Evolutionary conservation across 2,113 vertebrate genomes (phyloP).

Genomic region (Thinocorus orbignyianus): DNA sequence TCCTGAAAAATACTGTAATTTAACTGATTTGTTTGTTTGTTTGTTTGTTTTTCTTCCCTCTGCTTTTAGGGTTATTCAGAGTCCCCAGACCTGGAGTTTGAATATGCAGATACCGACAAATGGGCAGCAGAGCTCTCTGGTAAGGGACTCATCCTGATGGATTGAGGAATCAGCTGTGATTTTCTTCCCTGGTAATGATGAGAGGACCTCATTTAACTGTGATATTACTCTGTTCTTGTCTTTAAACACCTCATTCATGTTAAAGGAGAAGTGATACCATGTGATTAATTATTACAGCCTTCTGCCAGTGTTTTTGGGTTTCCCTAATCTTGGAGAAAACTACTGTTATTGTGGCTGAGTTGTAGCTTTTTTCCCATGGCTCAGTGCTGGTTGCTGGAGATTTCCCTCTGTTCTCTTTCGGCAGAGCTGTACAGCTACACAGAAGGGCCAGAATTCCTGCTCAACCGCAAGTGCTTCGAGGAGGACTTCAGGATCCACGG

Average conservation of each 20-base stretch:
- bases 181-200: background rate
- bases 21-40: no score
- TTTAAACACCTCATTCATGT: background rate
- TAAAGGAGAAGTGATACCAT: fast-evolving
- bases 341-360: fast-evolving
- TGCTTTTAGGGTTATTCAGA: slow-evolving; percentile 87
- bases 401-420: background rate
- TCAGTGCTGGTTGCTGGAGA: background rate
- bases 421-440: slow-evolving; percentile 98
- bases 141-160: slow-evolving; percentile 26
- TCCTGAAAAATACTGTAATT: fast-evolving
- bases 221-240: fast-evolving
- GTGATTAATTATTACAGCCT: background rate
- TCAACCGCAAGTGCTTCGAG: slow-evolving; percentile 96
- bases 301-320: background rate
- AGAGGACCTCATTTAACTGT: background rate
- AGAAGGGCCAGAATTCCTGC: slow-evolving; percentile 91
- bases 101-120: slow-evolving; percentile 93
- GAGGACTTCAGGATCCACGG: slow-evolving; percentile 91
- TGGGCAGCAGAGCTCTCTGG: slow-evolving; percentile 94
- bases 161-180: fast-evolving
- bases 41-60: background rate
- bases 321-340: background rate
- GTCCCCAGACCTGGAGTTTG: slow-evolving; percentile 94
- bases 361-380: fast-evolving